Conservation (phyloP, 2,113 vertebrate genomes). For the Elanoides forficatus region DNA sequence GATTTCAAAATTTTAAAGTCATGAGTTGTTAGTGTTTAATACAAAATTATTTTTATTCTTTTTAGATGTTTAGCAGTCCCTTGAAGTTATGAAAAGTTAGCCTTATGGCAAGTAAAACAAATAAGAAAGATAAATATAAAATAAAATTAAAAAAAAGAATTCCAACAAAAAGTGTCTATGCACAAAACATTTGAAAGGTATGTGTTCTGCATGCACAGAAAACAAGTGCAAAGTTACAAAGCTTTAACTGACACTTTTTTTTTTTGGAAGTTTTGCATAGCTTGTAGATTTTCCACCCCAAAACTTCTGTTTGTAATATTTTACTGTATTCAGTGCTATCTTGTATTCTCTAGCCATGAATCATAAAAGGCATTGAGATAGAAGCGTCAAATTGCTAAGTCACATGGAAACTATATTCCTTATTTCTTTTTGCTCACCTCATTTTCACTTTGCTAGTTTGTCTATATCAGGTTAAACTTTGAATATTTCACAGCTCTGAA, state of each 20-base stretch:
- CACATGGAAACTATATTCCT: neutral
- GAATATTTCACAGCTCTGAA: neutral
- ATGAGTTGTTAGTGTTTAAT: neutral
- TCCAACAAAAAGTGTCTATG: neutral
- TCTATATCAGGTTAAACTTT: neutral
- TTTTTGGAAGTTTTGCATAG: neutral
- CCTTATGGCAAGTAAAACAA: neutral
- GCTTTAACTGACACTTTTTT: neutral
- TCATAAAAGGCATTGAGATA: neutral
- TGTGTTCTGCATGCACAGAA: neutral
- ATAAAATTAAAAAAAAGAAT: neutral
- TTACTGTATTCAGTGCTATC: neutral
- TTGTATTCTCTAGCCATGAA: neutral
- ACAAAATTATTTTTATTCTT: neutral
- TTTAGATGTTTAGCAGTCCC: neutral
- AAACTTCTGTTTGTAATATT: neutral
- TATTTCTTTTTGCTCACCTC: conserved; percentile 3
- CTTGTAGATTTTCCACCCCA: neutral
- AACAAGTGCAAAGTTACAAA: neutral
- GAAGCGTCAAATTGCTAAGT: conserved; percentile 9
- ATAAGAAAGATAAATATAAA: neutral
- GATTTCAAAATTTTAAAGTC: neutral
- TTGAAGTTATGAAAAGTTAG: neutral
- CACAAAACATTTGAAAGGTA: neutral
- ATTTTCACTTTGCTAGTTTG: neutral